A percentile compares a stretch with the other conserved stretches of the same genome.
Evolutionary conservation across 1,140 invertebrate species (phyloP).

Genomic region (Gyrodactylus salaris): DNA sequence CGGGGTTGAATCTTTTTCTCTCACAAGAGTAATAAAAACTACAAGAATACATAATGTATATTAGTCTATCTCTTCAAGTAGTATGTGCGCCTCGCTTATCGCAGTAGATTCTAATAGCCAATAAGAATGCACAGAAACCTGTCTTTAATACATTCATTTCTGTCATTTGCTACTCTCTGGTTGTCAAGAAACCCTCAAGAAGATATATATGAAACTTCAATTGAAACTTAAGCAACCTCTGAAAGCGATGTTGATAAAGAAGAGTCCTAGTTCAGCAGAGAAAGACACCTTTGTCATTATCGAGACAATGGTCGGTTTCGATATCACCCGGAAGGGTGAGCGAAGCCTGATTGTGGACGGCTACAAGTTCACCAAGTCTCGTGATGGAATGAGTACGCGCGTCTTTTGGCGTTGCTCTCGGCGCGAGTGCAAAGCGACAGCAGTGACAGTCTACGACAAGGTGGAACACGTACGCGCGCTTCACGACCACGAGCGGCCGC

Average conservation of each 20-base stretch:
- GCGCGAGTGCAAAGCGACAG: constrained; percentile 4
- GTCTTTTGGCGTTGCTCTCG: constrained; percentile 6
- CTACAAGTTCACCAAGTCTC: constrained; percentile 3
- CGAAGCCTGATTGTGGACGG: constrained; percentile 6
- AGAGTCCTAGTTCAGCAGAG: background rate
- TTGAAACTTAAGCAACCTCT: background rate
- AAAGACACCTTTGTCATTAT: background rate
- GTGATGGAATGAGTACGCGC: constrained; percentile 3
- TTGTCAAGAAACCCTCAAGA: too few species aligned
- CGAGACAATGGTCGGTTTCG: background rate
- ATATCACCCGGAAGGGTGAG: constrained; percentile 6
- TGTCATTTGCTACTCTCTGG: too few species aligned
- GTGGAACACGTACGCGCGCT: constrained; percentile 1
- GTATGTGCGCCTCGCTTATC: too few species aligned
- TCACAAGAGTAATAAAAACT: too few species aligned
- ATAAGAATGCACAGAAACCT: too few species aligned
- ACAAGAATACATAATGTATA: too few species aligned
- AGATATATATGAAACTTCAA: background rate
- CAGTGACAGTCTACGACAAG: background rate
- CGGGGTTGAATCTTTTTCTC: too few species aligned
- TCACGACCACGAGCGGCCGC: background rate
- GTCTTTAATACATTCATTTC: too few species aligned
- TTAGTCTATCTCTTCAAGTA: too few species aligned
- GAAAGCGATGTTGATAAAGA: background rate
- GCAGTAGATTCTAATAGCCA: too few species aligned